Evolutionary conservation across 2,888 invertebrate genomes (phyloP).

Genomic region (Metellina segmentata): DNA sequence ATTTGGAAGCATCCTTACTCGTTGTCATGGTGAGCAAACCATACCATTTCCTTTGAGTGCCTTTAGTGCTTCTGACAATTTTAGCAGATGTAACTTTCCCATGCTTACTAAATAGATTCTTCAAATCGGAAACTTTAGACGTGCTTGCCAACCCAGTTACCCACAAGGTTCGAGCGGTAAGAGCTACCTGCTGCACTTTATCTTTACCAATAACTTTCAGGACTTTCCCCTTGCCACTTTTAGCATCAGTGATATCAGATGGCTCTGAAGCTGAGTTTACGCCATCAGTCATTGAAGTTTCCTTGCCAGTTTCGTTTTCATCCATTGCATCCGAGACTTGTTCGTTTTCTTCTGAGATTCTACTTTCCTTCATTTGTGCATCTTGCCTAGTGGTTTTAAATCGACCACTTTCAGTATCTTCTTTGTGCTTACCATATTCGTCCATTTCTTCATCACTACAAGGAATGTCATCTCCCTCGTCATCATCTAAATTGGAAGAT

Average conservation of each 20-base stretch:
- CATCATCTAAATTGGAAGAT: slow-evolving; percentile 25
- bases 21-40: slow-evolving; percentile 98
- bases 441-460: slow-evolving; percentile 63
- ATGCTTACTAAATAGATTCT: slow-evolving; percentile 93
- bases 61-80: slow-evolving; percentile 95
- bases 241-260: slow-evolving; percentile 54
- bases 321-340: slow-evolving; percentile 17
- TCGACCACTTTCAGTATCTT: slow-evolving; percentile 72
- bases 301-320: slow-evolving; percentile 31
- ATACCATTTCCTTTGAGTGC: slow-evolving; percentile 88
- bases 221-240: slow-evolving; percentile 51
- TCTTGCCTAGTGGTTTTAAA: slow-evolving; percentile 64
- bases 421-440: slow-evolving; percentile 66
- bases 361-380: neutral
- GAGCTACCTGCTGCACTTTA: slow-evolving; percentile 64
- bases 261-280: neutral
- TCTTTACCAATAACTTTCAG: slow-evolving; percentile 74
- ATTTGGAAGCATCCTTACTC: slow-evolving; percentile 83
- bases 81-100: slow-evolving; percentile 89
- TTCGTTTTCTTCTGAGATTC: slow-evolving; percentile 10
- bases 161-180: slow-evolving; percentile 89
- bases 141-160: slow-evolving; percentile 94
- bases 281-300: slow-evolving; percentile 5
- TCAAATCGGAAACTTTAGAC: slow-evolving; percentile 96
- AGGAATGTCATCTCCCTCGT: slow-evolving; percentile 57